Evolutionary conservation across 2,113 vertebrate genomes (phyloP).

Genomic region (Dendropsophus ebraccatus): DNA sequence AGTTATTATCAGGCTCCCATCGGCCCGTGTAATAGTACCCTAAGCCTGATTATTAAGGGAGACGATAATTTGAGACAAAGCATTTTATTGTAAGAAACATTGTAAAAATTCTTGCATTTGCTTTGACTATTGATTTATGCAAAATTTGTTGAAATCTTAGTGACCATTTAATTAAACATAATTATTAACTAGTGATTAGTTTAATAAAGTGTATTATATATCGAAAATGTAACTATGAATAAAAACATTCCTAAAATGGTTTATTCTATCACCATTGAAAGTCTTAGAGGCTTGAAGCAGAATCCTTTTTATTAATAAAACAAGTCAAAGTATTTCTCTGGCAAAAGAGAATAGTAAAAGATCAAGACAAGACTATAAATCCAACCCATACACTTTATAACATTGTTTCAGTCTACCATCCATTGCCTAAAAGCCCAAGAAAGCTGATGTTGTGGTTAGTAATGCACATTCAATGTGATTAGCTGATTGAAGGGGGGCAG

Average conservation of each 20-base stretch:
- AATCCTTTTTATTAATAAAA: conserved; percentile 23
- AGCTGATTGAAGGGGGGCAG: conserved; percentile 82
- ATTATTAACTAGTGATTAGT: neutral
- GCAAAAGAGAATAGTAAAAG: conserved; percentile 29
- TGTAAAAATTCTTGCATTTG: too few relatives aligned
- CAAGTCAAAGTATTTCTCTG: conserved; percentile 7
- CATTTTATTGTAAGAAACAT: too few relatives aligned
- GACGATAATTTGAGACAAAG: too few relatives aligned
- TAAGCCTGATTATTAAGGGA: too few relatives aligned
- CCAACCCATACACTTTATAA: conserved; percentile 55
- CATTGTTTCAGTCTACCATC: conserved; percentile 58
- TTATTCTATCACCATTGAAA: neutral
- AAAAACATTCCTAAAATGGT: neutral
- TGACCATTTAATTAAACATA: neutral
- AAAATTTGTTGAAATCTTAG: too few relatives aligned
- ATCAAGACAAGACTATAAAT: conserved; percentile 40
- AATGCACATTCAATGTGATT: conserved; percentile 90
- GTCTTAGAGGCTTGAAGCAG: neutral
- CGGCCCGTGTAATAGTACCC: too few relatives aligned
- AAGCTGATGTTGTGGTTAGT: conserved; percentile 76
- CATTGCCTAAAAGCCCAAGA: conserved; percentile 70
- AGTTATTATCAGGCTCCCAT: too few relatives aligned
- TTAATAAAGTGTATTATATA: neutral
- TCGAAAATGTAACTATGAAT: neutral
- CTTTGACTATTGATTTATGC: too few relatives aligned